Conservation (phyloP, 2,113 vertebrate genomes). For the Sturnira hondurensis region DNA sequence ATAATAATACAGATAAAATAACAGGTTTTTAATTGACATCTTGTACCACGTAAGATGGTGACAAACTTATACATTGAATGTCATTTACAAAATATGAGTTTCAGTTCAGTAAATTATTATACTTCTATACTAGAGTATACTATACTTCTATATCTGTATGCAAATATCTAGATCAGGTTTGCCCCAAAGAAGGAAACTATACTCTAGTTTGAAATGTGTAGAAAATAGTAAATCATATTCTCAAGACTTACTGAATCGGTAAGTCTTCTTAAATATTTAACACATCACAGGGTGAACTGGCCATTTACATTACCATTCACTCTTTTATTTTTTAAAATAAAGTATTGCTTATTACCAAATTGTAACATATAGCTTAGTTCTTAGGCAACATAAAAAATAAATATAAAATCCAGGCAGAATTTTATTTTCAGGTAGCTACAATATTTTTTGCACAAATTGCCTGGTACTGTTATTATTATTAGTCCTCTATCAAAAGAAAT, state of each 20-base stretch:
- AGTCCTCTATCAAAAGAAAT: constrained; percentile 28
- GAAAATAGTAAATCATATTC: not conserved
- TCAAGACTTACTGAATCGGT: not conserved
- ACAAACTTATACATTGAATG: constrained; percentile 2
- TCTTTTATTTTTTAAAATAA: not conserved
- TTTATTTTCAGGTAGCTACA: constrained; percentile 24
- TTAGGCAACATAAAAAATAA: constrained; percentile 33
- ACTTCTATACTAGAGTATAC: not conserved
- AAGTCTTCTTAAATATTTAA: not conserved
- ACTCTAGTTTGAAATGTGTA: constrained; percentile 2
- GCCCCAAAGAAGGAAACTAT: not conserved
- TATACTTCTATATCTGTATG: not conserved
- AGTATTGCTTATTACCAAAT: not conserved
- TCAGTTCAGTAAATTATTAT: not conserved
- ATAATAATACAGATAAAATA: not conserved
- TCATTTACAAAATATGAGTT: not conserved
- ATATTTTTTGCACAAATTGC: constrained; percentile 20
- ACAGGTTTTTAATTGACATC: not conserved
- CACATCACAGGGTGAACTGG: not conserved
- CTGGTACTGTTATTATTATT: not conserved
- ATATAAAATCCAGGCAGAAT: constrained; percentile 11
- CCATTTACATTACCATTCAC: not conserved
- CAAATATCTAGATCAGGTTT: not conserved
- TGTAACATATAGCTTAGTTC: not conserved
- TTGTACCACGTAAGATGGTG: not conserved